Percentiles rank a stretch among this genome's conserved stretches.
phyloP scores from a whole-genome alignment of 2,888 invertebrate species.

The Drosophila recens region DNA sequence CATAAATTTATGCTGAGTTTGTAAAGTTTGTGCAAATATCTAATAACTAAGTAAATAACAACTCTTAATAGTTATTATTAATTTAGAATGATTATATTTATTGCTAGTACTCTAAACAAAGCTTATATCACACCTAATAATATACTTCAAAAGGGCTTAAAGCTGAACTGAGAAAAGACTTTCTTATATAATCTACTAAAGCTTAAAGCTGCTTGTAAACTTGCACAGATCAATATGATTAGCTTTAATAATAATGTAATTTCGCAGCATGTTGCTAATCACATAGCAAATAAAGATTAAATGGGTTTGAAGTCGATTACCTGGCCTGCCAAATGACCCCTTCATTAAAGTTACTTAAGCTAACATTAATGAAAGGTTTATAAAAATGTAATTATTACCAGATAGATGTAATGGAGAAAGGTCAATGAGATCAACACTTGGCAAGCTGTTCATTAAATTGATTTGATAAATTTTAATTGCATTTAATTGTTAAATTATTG shows the following conservation, averaged over 20 bases:
- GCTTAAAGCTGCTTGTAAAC: neutral
- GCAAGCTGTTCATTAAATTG: conserved; percentile 1
- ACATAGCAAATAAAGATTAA: conserved; percentile 22
- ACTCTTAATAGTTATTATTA: too few species aligned
- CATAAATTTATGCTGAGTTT: too few species aligned
- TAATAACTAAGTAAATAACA: too few species aligned
- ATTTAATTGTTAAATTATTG: neutral
- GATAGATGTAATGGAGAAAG: conserved; percentile 5
- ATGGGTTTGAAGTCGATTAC: conserved; percentile 37
- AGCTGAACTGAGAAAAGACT: neutral
- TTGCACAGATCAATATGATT: neutral
- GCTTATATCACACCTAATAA: neutral
- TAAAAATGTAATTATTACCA: conserved; percentile 4
- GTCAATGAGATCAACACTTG: conserved; percentile 32
- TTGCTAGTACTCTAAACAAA: too few species aligned
- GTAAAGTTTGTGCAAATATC: too few species aligned
- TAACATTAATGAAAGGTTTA: conserved; percentile 1
- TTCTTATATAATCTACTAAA: neutral
- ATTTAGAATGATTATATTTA: too few species aligned
- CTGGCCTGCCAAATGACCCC: conserved; percentile 16
- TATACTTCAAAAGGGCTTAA: neutral
- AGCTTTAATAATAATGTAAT: conserved; percentile 2
- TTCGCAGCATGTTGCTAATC: conserved; percentile 39
- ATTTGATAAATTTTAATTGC: neutral
- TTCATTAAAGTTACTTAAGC: conserved; percentile 21